Evolutionary conservation across 2,113 vertebrate species (phyloP).

Genomic region (Pongo pygmaeus): DNA sequence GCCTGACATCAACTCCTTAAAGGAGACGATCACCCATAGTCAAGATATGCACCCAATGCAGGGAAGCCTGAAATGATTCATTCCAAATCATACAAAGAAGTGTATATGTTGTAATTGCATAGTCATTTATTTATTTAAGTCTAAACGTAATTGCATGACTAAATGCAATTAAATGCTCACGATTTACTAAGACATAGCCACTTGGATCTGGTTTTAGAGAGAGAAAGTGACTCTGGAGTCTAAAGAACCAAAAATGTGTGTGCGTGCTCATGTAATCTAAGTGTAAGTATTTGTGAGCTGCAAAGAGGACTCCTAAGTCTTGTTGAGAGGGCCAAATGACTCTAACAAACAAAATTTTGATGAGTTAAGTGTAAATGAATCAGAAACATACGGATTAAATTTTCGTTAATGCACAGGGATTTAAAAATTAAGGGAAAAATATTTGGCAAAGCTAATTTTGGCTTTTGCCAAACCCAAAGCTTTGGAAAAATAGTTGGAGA

Average conservation of each 20-base stretch:
- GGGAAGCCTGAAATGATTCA: not conserved
- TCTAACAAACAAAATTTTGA: constrained; percentile 71
- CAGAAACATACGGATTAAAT: constrained; percentile 73
- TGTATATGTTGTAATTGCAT: not conserved
- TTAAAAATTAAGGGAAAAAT: constrained; percentile 75
- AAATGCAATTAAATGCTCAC: not conserved
- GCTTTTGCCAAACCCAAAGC: constrained; percentile 61
- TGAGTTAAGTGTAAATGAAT: constrained; percentile 78
- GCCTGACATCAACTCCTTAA: not conserved
- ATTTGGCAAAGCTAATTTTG: constrained; percentile 51
- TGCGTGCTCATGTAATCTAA: too few species aligned
- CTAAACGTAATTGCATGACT: not conserved
- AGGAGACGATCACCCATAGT: not conserved
- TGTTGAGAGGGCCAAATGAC: constrained; percentile 13
- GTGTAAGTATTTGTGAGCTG: not conserved
- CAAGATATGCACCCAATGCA: too few species aligned
- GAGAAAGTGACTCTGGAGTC: not conserved
- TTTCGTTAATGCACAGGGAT: constrained; percentile 71
- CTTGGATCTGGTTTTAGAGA: not conserved
- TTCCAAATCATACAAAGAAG: not conserved
- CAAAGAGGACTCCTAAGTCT: not conserved
- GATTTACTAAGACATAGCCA: not conserved
- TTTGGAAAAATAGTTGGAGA: constrained; percentile 66
- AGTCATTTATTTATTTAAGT: not conserved
- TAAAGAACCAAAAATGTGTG: not conserved